Evolutionary conservation across 2,797 vertebrate genomes (phyloP).

Genomic region (Ctenopoma kingsleyae): DNA sequence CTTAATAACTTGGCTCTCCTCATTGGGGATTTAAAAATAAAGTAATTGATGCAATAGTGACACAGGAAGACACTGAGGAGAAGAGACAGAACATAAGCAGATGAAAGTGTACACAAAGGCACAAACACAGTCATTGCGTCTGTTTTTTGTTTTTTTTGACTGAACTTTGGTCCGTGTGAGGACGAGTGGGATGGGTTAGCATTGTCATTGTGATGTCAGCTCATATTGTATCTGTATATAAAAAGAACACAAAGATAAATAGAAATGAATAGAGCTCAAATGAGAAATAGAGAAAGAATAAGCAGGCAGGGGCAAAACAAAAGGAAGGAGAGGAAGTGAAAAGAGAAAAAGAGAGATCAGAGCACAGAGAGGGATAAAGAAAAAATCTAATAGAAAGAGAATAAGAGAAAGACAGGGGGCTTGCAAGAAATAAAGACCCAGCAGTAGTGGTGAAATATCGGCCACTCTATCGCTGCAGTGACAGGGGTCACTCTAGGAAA

Average conservation of each 20-base stretch:
- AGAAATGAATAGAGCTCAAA: slow-evolving; percentile 13
- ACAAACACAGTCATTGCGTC: slow-evolving; percentile 31
- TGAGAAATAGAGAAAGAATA: background rate
- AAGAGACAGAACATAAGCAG: slow-evolving; percentile 22
- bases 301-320: background rate
- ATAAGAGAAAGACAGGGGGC: slow-evolving; percentile 2
- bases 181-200: slow-evolving; percentile 9
- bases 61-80: slow-evolving; percentile 48
- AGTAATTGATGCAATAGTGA: slow-evolving; percentile 46
- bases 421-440: slow-evolving; percentile 28
- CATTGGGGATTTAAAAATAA: slow-evolving; percentile 56
- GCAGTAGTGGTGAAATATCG: slow-evolving; percentile 81
- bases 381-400: slow-evolving; percentile 6
- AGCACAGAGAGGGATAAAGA: slow-evolving; percentile 1
- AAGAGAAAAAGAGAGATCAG: background rate
- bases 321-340: background rate
- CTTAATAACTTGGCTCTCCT: slow-evolving; percentile 63
- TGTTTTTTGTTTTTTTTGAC: slow-evolving; percentile 29
- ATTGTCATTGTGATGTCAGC: slow-evolving; percentile 22
- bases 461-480: slow-evolving; percentile 82
- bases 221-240: slow-evolving; percentile 2
- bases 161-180: slow-evolving; percentile 33
- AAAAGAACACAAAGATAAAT: background rate
- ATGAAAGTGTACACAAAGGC: slow-evolving; percentile 25
- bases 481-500: slow-evolving; percentile 86